A percentile compares a stretch with the other conserved stretches of the same genome.
Conservation (phyloP, 2,797 vertebrate genomes). For the Selene dorsalis region DNA sequence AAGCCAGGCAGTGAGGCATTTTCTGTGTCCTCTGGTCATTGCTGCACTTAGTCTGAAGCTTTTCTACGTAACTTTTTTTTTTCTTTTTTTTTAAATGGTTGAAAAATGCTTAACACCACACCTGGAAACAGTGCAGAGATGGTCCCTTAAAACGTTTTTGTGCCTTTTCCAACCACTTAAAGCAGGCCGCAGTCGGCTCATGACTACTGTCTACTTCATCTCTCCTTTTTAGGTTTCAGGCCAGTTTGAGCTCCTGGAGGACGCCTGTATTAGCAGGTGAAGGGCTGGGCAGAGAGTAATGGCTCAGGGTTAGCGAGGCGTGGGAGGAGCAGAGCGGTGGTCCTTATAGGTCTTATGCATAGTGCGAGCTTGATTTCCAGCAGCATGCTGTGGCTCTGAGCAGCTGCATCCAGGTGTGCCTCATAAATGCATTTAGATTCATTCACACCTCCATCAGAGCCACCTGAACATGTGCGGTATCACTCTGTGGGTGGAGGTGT, state of each 20-base stretch:
- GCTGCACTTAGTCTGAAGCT: not conserved
- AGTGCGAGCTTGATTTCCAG: not conserved
- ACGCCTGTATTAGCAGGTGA: not conserved
- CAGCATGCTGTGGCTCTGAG: not conserved
- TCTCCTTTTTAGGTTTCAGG: not conserved
- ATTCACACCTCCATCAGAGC: not conserved
- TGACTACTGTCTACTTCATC: not conserved
- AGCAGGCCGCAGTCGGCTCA: not conserved
- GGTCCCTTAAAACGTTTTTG: not conserved
- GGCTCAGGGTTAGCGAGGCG: too few species aligned
- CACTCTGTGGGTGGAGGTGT: not conserved
- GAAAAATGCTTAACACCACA: not conserved
- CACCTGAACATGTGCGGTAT: not conserved
- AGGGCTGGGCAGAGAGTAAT: too few species aligned
- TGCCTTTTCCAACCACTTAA: not conserved
- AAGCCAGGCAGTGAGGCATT: not conserved
- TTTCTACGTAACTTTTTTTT: not conserved
- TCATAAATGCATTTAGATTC: not conserved
- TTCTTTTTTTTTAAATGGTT: not conserved
- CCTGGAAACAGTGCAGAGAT: not conserved
- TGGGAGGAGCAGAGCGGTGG: not conserved
- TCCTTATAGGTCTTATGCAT: too few species aligned
- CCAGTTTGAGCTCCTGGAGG: not conserved
- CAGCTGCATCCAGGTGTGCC: not conserved
- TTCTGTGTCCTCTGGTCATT: not conserved